Base-by-base conservation (phyloP, 2,113 vertebrate genomes). In the Lepidothrix coronata region DNA sequence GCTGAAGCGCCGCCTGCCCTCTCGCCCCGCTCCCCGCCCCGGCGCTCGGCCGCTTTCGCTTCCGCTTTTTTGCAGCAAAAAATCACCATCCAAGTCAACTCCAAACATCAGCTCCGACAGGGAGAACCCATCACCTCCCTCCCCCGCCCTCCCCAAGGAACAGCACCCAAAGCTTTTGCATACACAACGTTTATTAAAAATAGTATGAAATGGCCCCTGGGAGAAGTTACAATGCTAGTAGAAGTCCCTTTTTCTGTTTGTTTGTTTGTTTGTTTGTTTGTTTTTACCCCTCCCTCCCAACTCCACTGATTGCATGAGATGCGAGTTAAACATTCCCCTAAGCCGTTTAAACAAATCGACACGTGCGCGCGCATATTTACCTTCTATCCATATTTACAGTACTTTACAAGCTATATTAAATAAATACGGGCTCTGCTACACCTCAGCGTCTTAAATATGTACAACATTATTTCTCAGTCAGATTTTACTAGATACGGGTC, bases 351-450 rank as follows among this genome's bases (percentile, higher is more conserved):
- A 80, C 55, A 91, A 82, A 96, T 57, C 68, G 82, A 92, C 83
- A 62, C 21, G 33, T 10, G 52, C 22, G 9, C 15, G 82, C 85
- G 95, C 80, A 92, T 68, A 91, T 94, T 96, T 71, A 51, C 91
- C 74, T 88, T 91, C 97, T 97, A 96, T 91, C 81, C 19, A 22
- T 96, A 97, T 97, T 97, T 97, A 97, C 96, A 97, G 94, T 95
- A 98, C 93, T 98, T 98, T 97, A 98, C 97, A 98, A 97, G 96
- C 97, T 98, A 97, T 98, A 97, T 98, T 98, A 98, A 98, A 98
- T 98, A 98, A 97, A 96, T 96, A 96, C 37, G 33, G 82, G 89
- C 78, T 96, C 94, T 79, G 81, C 97, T 97, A 96, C 90, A 71
- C 83, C 95, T 96, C 43, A 39, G 91, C 72, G 3, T 96, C 89